A percentile compares a stretch with the other conserved stretches of the same genome.
phyloP scores from a whole-genome alignment of 2,888 invertebrate species.

The Megamerina dolium region DNA sequence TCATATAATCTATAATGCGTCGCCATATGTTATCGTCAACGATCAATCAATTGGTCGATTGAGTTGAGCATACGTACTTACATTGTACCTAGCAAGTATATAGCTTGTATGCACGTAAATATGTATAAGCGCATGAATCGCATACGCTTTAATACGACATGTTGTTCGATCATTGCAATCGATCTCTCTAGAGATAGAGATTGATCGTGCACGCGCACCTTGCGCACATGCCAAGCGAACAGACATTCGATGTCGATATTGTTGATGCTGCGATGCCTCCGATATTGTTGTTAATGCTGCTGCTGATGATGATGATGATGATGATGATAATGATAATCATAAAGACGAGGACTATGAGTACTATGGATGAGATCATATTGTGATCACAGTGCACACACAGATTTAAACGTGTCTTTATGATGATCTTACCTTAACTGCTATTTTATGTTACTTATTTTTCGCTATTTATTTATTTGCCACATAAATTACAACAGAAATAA shows the following conservation, averaged over 20 bases:
- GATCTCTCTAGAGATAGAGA: background rate
- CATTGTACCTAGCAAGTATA: background rate
- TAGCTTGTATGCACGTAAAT: no score
- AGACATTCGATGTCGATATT: background rate
- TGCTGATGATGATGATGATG: no score
- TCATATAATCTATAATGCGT: conserved; percentile 22
- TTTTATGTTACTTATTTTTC: no score
- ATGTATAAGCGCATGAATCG: background rate
- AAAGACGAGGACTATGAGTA: background rate
- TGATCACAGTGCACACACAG: conserved; percentile 1
- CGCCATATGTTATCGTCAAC: conserved; percentile 29
- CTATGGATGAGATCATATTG: background rate
- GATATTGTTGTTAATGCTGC: no score
- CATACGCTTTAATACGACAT: conserved; percentile 9
- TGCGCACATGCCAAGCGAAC: conserved; percentile 15
- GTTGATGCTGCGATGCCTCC: background rate
- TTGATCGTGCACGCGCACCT: conserved; percentile 14
- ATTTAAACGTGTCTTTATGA: no score
- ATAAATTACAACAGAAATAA: no score
- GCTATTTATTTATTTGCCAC: no score
- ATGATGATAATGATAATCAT: conserved; percentile 6
- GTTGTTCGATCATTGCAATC: conserved; percentile 4
- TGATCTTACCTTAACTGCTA: no score
- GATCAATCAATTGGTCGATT: conserved; percentile 31
- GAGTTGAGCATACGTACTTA: background rate